Evolutionary conservation across 2,113 vertebrate genomes (phyloP).

Genomic region (Athene noctua): DNA sequence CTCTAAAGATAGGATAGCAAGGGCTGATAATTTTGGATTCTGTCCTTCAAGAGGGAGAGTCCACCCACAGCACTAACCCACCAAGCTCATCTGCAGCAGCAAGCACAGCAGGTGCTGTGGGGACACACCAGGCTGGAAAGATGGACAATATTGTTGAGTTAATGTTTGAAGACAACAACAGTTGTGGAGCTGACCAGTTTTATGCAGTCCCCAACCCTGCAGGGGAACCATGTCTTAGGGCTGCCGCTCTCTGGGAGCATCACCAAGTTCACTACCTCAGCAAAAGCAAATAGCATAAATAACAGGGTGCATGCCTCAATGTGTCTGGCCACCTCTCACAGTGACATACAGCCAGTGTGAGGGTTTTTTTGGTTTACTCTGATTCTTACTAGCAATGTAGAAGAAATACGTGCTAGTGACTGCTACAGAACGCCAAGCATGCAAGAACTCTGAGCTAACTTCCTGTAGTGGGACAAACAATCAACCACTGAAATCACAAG

Average conservation of each 20-base stretch:
- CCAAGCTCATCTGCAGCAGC: not conserved
- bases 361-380: not conserved
- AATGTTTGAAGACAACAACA: not conserved
- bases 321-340: not conserved
- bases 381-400: not conserved
- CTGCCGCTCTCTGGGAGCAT: not conserved
- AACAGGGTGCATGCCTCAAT: fast-evolving
- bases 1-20: not conserved
- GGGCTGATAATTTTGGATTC: not conserved
- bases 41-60: not conserved
- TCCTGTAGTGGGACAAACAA: not conserved
- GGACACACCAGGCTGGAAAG: not conserved
- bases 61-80: not conserved
- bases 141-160: not conserved
- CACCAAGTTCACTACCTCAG: not conserved
- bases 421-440: not conserved
- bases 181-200: not conserved
- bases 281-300: not conserved
- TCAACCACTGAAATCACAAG: not conserved
- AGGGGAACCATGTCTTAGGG: not conserved
- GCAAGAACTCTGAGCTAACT: not conserved
- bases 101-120: not conserved
- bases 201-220: not conserved
- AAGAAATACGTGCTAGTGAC: not conserved
- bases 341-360: fast-evolving